A percentile compares a stretch with the other conserved stretches of the same genome.
Evolutionary conservation across 2,888 invertebrate genomes (phyloP).

Genomic region (Griposia aprilina): DNA sequence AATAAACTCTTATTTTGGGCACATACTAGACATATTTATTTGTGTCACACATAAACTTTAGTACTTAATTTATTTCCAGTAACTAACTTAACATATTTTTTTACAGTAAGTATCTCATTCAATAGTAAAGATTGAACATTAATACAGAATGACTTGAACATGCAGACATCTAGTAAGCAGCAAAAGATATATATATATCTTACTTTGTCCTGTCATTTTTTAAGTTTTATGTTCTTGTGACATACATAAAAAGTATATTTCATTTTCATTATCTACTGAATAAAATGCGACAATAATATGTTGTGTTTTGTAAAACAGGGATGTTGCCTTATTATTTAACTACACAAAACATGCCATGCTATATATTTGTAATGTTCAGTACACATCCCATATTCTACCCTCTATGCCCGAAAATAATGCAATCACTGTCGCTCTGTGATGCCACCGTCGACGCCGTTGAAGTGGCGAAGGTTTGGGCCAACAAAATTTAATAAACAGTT

Average conservation of each 20-base stretch:
- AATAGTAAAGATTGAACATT: not conserved
- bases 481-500: too few relatives aligned
- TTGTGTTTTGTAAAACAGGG: not conserved
- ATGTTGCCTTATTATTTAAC: not conserved
- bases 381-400: too few relatives aligned
- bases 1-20: too few relatives aligned
- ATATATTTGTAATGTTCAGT: too few relatives aligned
- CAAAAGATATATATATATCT: not conserved
- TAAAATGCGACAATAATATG: not conserved
- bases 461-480: too few relatives aligned
- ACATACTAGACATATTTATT: too few relatives aligned
- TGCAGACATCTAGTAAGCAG: too few relatives aligned
- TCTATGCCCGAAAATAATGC: too few relatives aligned
- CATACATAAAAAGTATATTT: not conserved
- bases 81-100: not conserved
- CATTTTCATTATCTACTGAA: not conserved
- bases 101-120: not conserved
- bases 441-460: too few relatives aligned
- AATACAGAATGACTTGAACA: constrained; percentile 3
- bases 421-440: too few relatives aligned
- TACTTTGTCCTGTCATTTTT: not conserved
- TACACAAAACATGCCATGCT: not conserved
- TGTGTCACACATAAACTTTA: not conserved
- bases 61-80: too few relatives aligned
- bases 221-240: not conserved